Evolutionary conservation across 2,888 invertebrate genomes (phyloP), one percentile per base, ranked within the genome.

Genomic region (Coelogynopora nodosa): DNA sequence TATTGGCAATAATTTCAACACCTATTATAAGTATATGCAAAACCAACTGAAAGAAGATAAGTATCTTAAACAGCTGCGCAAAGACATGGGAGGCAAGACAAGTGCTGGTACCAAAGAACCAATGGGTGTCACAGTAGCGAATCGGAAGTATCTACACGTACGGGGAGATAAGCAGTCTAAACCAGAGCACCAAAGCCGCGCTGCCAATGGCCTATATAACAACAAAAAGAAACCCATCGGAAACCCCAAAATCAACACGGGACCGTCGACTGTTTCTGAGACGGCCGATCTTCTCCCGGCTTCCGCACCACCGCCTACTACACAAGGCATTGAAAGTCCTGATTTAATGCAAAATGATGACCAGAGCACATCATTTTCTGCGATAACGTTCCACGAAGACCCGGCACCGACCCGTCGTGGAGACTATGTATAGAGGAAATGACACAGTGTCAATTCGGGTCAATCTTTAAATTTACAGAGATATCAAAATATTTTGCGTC

Each of bases 1-100:
- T 28, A 88, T 87, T 74, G 87, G 87, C 0, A 87, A 87, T 29
- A 87, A 87, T 49, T 87, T 87, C 74, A 87, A 87, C 49, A 87
- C 87, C 30, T 87, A 87, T 26, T 87, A 87, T 29, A 87, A 88
- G 84, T 87, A 87, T 67, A 87, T 87, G 87, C 74, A 87, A 49
- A 87, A 87, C 31, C 87, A 87, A 67, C 28, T 87, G 27, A 87
- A 87, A 74, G 86, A 87, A 29, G 84, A 88, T 74, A 87, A 87
- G 31, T 87, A 87, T 81, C 30, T 87, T 26, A 88, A 88, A 29
- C 74, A 87, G 74, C 27, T 87, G 67, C 26, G 67, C 18, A 87
- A 87, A 67, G 87, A 87, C 30, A 82, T 5, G 23, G 18, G 23
- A 13, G 49, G 49, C 5, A 49, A 13, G 49, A 49, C 49, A 5